phyloP scores from a whole-genome alignment of 2,113 vertebrate species.

The Carassius gibelio region DNA sequence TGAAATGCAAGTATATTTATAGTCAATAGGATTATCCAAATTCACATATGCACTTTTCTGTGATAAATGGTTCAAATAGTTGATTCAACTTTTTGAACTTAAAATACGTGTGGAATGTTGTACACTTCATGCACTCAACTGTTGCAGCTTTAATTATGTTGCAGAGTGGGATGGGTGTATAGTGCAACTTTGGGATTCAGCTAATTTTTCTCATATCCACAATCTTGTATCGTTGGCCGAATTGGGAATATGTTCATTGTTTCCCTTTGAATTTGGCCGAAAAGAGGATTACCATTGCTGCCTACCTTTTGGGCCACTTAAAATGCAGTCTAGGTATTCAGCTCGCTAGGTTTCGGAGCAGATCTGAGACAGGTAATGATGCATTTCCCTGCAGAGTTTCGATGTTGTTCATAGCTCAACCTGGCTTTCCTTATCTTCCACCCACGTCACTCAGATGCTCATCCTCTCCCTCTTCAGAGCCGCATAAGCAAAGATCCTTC shows the following conservation, averaged over 20 bases:
- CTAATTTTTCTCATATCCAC: background rate
- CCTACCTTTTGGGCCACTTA: background rate
- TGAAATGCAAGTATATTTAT: background rate
- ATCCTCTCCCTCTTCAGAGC: background rate
- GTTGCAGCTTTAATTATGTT: no score
- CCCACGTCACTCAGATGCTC: background rate
- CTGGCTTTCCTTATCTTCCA: conserved; percentile 26
- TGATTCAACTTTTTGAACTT: no score
- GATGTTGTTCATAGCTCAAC: background rate
- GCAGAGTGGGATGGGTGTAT: no score
- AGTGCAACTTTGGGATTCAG: background rate
- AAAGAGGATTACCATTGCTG: background rate
- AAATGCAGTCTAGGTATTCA: background rate
- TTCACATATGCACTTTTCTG: no score
- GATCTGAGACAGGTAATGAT: background rate
- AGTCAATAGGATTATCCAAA: background rate
- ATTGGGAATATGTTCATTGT: background rate
- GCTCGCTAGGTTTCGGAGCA: background rate
- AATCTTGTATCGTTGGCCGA: background rate
- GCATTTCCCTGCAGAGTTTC: background rate
- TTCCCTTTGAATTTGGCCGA: background rate
- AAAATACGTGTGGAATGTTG: no score
- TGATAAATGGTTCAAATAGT: no score
- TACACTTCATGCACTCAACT: no score
- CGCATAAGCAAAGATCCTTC: conserved; percentile 1